Percentiles rank a stretch among this genome's conserved stretches.
Conservation (phyloP, 2,888 invertebrate genomes). For the Eupithecia pulchellata region DNA sequence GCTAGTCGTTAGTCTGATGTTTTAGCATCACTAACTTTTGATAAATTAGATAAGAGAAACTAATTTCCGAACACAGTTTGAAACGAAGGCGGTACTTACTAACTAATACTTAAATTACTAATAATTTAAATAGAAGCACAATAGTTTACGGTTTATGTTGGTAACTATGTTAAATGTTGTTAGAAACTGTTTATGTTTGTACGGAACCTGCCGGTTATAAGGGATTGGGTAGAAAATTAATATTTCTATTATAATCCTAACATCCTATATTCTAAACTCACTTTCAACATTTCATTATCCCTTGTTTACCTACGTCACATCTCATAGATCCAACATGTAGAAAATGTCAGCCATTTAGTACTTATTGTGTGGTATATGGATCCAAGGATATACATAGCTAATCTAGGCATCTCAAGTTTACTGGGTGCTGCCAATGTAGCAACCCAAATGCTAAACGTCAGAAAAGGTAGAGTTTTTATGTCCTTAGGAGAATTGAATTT, state of each 20-base stretch:
- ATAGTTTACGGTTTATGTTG: constrained; percentile 3
- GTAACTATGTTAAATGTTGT: constrained; percentile 8
- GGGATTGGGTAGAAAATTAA: constrained; percentile 21
- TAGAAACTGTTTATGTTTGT: constrained; percentile 13
- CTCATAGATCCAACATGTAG: not conserved
- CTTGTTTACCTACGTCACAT: constrained; percentile 5
- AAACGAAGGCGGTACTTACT: too few relatives aligned
- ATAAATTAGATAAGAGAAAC: not conserved
- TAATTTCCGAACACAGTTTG: not conserved
- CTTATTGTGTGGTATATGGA: not conserved
- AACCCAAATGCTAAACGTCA: not conserved
- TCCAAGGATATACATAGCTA: not conserved
- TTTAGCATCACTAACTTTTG: not conserved
- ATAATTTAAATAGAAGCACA: not conserved
- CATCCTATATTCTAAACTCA: constrained; percentile 6
- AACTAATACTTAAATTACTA: not conserved
- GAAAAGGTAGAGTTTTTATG: not conserved
- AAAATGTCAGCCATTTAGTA: not conserved
- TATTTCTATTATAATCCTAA: constrained; percentile 10
- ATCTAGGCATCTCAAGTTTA: not conserved
- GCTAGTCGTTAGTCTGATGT: not conserved
- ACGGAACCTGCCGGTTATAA: constrained; percentile 19
- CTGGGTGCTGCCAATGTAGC: not conserved
- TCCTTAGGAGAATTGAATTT: constrained; percentile 50
- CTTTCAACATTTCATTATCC: constrained; percentile 25